Base-by-base conservation (phyloP, 2,797 vertebrate species). In the Hyperoplus lanceolatus region DNA sequence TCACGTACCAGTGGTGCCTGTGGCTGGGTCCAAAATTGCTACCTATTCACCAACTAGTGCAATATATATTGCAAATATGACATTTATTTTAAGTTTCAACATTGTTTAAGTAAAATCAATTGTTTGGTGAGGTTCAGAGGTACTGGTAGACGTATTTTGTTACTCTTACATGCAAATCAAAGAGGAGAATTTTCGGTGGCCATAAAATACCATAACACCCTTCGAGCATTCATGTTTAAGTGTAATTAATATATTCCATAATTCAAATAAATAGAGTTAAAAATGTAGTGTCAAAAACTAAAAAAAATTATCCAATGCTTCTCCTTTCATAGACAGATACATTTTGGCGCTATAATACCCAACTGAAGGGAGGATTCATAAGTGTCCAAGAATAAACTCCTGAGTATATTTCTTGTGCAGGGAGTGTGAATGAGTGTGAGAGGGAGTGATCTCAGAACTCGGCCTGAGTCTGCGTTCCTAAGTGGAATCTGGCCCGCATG, bases 391-490 rank as follows among this genome's bases (percentile, higher is more conserved):
- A 39, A 14, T 50, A 11, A 36, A 51, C 5, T 29, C 11, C 4
- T 4, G 6, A 54, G 29, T 43, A 42, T 72, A 29, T 29, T 55
- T 80, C 15, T 55, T 2, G 15, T 14, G 1, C 0, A 79, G 39
- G 6, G 21, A 58, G 49, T 0, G 63, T 43, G 65, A 45, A 21
- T 41, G 65, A 53, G 49, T 50, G 45, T 18, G 2, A 48, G 57
- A 16, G 29, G 8, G 51, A 69, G 73, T 45, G 38, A 48, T 36
- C 66, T 61, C 1, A 2, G 48, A 29, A 57, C 9, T 5, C 56
- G 15, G 59, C 45, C 53, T 70, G 51, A 1, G 39, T 80, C 73
- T 0, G 61, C 18, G 73, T 75, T 80, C 78, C 63, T 87, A 12
- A 6, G 21, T 61, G 41, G 65, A 48, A 69, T 80, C 60, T 41